Conservation (phyloP, 2,888 invertebrate genomes). For the Lasioglossum marginatum region DNA sequence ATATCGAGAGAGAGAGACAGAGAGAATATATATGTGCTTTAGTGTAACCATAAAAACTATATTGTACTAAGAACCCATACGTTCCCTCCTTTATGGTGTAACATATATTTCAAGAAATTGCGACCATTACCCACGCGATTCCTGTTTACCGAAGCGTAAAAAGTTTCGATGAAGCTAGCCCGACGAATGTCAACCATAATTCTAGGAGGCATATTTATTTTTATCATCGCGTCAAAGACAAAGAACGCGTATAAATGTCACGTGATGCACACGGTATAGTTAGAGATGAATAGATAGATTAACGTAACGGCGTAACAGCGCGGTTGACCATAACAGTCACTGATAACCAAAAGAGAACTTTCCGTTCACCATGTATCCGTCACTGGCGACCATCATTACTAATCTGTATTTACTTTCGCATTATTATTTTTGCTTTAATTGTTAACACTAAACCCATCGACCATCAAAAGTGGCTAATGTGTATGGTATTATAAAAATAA, state of each 20-base stretch:
- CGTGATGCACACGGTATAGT: neutral
- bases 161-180: neutral
- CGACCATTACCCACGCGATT: neutral
- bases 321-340: neutral
- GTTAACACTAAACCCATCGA: too few species aligned
- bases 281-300: neutral
- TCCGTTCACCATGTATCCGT: neutral
- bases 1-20: conserved; percentile 37
- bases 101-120: neutral
- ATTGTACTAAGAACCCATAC: neutral
- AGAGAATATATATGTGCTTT: neutral
- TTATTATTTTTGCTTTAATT: neutral
- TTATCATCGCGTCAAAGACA: neutral
- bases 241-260: conserved; percentile 13
- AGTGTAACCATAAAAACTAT: conserved; percentile 22
- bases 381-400: neutral
- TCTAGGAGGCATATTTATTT: neutral
- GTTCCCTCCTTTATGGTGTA: conserved; percentile 10
- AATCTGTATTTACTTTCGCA: too few species aligned
- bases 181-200: neutral
- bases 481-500: too few species aligned
- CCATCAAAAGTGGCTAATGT: too few species aligned
- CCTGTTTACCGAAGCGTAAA: neutral
- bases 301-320: neutral
- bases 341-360: neutral